These are phyloP conservation scores for Xiphophorus hellerii DNA, from an alignment of 2,113 vertebrate genomes.

Conservation along the genomic window DNA sequence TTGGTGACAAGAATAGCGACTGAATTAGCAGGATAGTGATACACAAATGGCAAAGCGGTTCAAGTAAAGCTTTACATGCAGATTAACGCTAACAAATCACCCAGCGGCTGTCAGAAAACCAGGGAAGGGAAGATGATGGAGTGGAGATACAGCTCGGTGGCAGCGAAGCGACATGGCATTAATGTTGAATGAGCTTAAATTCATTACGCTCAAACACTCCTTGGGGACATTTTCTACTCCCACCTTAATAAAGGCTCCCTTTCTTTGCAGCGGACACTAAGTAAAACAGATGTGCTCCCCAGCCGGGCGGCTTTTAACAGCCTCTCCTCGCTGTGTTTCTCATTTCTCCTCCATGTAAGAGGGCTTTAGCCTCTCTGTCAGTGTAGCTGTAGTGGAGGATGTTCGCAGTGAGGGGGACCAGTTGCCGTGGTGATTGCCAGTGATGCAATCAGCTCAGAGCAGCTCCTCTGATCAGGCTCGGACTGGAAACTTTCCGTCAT, in stretches of 20 bases:
- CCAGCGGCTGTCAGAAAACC: conserved; percentile 41
- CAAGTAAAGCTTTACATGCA: conserved; percentile 21
- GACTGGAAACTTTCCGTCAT: conserved; percentile 55
- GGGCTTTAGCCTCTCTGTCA: conserved; percentile 60
- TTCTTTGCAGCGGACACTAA: conserved; percentile 67
- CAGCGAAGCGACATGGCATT: conserved; percentile 48
- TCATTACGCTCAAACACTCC: conserved; percentile 69
- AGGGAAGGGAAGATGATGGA: conserved; percentile 43
- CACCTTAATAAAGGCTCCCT: conserved; percentile 65
- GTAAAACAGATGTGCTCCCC: conserved; percentile 70
- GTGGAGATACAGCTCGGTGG: conserved; percentile 48
- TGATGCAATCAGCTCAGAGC: conserved; percentile 62
- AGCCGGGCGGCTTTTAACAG: conserved; percentile 46
- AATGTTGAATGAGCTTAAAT: conserved; percentile 68
- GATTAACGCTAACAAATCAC: conserved; percentile 48
- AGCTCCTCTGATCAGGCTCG: conserved; percentile 47
- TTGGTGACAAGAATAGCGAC: conserved; percentile 36
- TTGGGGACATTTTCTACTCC: conserved; percentile 63
- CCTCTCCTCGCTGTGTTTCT: conserved; percentile 22
- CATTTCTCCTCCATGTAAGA: conserved; percentile 46
- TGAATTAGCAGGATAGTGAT: conserved; percentile 24
- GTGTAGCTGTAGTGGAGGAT: conserved; percentile 48
- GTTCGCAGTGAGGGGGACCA: conserved; percentile 54
- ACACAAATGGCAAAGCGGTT: conserved; percentile 30
- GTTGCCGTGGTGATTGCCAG: conserved; percentile 75